Evolutionary conservation across 1,140 invertebrate species (phyloP), one percentile per base, ranked within the genome.

Genomic region (Nephila pilipes): DNA sequence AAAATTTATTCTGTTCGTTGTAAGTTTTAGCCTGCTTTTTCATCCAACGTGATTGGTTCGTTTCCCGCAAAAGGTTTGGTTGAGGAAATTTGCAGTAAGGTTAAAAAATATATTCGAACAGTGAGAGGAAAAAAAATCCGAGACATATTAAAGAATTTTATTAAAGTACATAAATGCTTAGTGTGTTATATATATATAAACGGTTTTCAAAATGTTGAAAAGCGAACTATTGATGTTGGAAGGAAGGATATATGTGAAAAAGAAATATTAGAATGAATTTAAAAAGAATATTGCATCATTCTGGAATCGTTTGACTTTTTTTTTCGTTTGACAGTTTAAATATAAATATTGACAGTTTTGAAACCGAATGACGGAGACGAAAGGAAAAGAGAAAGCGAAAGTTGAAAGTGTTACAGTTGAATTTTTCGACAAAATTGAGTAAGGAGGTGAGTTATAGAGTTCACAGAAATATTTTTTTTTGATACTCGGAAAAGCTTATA

Each of bases 101-200:
- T 75, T 18, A 18, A 36, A 29, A 75, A 75, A 75, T 32, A 16
- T 32, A 8, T 32, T 75, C 29, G 10, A 75, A 25, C 32, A 29
- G 29, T 5, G 20, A 3, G 29, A 32, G 32, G 0, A 29, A 36
- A 75, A 14, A 75, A 75, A 32, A 18, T 18, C 36, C 18, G 18
- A 75, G 32, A 75, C 29, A 75, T 75, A 75, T 75, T 75, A 75
- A 75, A 32, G 29, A 75, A 75, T 36, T 75, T 75, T 75, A 36
- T 75, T 29, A 75, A 75, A 75, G 32, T 75, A 29, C 32, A 36
- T 75, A 36, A 75, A 75, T 75, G 69, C 29, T 29, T 6, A 6
- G 69, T 75, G 32, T 32, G 32, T 75, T 75, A 75, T 29, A 75
- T 75, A 32, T 75, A 36, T 75, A 75, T 75, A 18, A 32, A 32